Conservation (phyloP, 2,888 invertebrate species). For the Gandaritis pyraliata region DNA sequence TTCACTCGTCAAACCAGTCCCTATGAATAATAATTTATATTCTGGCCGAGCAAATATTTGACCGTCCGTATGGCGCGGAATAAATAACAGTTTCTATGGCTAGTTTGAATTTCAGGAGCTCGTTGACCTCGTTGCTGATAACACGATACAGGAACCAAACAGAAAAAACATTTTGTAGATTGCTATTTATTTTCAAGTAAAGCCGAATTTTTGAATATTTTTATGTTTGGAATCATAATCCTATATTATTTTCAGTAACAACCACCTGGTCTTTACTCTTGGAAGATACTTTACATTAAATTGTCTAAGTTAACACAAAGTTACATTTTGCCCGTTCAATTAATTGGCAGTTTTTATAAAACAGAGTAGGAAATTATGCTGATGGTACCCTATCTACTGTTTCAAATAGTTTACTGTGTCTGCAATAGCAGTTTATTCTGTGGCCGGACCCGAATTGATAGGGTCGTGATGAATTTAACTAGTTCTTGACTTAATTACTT, state of each 20-base stretch:
- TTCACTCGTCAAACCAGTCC: slow-evolving; percentile 31
- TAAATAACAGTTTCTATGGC: slow-evolving; percentile 38
- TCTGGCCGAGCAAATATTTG: slow-evolving; percentile 53
- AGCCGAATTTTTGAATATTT: too few species aligned
- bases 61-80: slow-evolving; percentile 46
- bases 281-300: too few species aligned
- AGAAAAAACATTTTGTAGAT: neutral
- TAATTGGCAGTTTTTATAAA: too few species aligned
- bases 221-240: too few species aligned
- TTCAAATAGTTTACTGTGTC: neutral
- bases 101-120: slow-evolving; percentile 59
- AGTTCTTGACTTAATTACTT: slow-evolving; percentile 39
- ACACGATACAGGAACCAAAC: slow-evolving; percentile 4
- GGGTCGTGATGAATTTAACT: slow-evolving; percentile 58
- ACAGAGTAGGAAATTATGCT: too few species aligned
- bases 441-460: slow-evolving; percentile 52
- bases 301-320: too few species aligned
- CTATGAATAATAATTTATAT: slow-evolving; percentile 35
- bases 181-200: too few species aligned
- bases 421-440: slow-evolving; percentile 17
- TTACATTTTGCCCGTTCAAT: too few species aligned
- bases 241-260: too few species aligned
- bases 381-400: slow-evolving; percentile 5
- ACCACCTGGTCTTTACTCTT: too few species aligned
- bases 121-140: slow-evolving; percentile 51